A percentile compares a stretch with the other conserved stretches of the same genome.
These are phyloP conservation scores for Psephotus haematonotus DNA, from an alignment of 2,113 vertebrate species.

Conservation along the genomic window DNA sequence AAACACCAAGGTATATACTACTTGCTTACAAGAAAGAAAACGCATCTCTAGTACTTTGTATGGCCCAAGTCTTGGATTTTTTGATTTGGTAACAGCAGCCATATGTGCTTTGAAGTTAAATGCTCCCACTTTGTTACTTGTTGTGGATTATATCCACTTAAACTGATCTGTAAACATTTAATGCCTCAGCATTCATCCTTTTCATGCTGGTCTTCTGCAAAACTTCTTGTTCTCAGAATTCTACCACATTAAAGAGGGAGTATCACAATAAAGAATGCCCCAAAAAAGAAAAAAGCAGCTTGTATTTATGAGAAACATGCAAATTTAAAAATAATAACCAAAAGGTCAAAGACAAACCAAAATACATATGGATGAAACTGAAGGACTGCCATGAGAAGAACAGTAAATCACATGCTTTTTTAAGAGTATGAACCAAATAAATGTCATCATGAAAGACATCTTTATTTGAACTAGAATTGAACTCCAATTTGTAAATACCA, in stretches of 20 bases:
- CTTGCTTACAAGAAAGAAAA: constrained; percentile 26
- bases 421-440: constrained; percentile 53
- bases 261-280: constrained; percentile 67
- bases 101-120: constrained; percentile 84
- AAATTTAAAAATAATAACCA: constrained; percentile 62
- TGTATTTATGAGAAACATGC: constrained; percentile 59
- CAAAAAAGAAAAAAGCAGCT: constrained; percentile 26
- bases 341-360: constrained; percentile 66
- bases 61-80: constrained; percentile 71
- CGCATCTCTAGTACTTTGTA: constrained; percentile 68
- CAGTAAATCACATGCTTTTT: constrained; percentile 53
- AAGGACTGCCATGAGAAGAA: constrained; percentile 20
- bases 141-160: constrained; percentile 76
- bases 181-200: constrained; percentile 65
- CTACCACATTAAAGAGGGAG: constrained; percentile 67
- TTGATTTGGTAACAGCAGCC: constrained; percentile 80
- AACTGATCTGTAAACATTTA: constrained; percentile 76
- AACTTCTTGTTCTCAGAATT: constrained; percentile 68
- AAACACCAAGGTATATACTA: constrained; percentile 44
- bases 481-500: constrained; percentile 51
- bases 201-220: constrained; percentile 65
- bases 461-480: constrained; percentile 62
- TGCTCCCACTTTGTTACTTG: constrained; percentile 83
- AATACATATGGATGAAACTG: constrained; percentile 55
- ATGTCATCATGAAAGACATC: constrained; percentile 61